Conservation (phyloP, 92 coral and sea anemone species). For the Porites evermanni region DNA sequence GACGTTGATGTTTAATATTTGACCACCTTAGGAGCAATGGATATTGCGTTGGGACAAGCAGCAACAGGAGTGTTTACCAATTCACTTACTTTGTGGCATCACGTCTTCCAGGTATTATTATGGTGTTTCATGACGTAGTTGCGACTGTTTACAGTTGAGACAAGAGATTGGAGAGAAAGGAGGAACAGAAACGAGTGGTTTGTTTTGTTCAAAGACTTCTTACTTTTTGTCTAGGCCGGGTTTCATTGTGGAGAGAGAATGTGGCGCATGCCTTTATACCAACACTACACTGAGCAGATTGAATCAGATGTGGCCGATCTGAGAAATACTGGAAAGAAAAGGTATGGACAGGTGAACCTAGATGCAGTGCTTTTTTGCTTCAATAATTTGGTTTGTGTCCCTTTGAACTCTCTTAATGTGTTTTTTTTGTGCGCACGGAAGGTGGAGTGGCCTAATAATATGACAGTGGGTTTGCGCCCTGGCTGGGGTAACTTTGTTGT, state of each 20-base stretch:
- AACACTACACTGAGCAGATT: conserved; percentile 86
- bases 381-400: neutral
- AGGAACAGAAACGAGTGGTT: too few relatives aligned
- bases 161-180: too few relatives aligned
- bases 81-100: conserved; percentile 81
- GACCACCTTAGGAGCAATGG: conserved; percentile 80
- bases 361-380: too few relatives aligned
- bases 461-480: too few relatives aligned
- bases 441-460: too few relatives aligned
- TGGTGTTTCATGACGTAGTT: neutral
- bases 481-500: too few relatives aligned
- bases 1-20: neutral
- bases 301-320: conserved; percentile 94
- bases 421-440: too few relatives aligned
- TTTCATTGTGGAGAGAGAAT: conserved; percentile 88
- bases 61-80: conserved; percentile 90
- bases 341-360: conserved; percentile 45
- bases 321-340: conserved; percentile 88
- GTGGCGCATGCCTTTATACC: conserved; percentile 97
- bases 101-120: conserved; percentile 70
- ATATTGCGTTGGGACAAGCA: conserved; percentile 92
- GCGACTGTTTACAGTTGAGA: too few relatives aligned
- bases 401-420: neutral
- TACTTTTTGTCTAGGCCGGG: conserved; percentile 76
- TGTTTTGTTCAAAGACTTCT: neutral